These are phyloP conservation scores for Rhabdomys pumilio DNA, from an alignment of 2,797 vertebrate genomes.

Conservation along the genomic window DNA sequence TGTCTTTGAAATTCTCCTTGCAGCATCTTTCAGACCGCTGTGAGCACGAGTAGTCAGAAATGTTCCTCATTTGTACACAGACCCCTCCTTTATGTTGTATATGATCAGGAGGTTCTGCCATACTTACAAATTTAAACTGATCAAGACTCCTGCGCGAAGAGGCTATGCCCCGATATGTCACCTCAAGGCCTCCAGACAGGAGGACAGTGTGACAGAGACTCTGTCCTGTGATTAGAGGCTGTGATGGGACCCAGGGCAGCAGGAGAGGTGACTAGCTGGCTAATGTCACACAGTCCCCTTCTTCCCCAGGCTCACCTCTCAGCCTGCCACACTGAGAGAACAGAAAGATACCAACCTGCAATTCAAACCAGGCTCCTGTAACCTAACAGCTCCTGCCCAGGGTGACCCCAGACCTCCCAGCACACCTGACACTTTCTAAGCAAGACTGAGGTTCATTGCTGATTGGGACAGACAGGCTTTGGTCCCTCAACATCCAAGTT, in stretches of 20 bases:
- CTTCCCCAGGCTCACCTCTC: not conserved
- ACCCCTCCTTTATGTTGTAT: no score
- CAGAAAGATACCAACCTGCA: not conserved
- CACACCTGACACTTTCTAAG: not conserved
- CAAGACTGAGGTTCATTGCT: not conserved
- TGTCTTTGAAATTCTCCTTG: not conserved
- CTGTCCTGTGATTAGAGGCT: not conserved
- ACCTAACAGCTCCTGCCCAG: not conserved
- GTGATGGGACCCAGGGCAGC: not conserved
- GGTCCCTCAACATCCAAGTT: not conserved
- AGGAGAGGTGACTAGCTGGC: not conserved
- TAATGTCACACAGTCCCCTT: not conserved
- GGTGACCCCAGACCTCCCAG: constrained; percentile 9
- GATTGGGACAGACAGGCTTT: not conserved
- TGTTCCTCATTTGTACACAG: no score
- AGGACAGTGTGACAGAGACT: not conserved
- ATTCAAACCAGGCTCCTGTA: not conserved
- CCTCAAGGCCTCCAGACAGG: not conserved
- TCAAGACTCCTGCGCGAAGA: not conserved
- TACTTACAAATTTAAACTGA: constrained; percentile 4
- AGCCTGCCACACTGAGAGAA: not conserved
- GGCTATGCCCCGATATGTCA: not conserved
- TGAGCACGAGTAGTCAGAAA: constrained; percentile 14
- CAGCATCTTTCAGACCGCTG: not conserved
- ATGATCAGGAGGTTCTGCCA: not conserved